Evolutionary conservation across 2,113 vertebrate genomes (phyloP).

Genomic region (Cyanocitta stelleri): DNA sequence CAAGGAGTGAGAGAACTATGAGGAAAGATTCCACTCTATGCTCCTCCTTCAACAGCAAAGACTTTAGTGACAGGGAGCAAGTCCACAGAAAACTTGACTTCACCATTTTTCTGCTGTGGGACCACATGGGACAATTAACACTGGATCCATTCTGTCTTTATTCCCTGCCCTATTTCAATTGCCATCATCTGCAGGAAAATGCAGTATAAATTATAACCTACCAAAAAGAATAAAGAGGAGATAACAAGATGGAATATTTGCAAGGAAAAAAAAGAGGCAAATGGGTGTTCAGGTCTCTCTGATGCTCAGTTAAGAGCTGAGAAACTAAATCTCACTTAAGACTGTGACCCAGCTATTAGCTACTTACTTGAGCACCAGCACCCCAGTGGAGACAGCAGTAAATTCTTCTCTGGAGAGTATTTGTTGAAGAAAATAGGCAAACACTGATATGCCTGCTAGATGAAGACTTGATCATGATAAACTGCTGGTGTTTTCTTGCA

Average conservation of each 20-base stretch:
- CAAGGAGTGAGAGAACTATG: neutral
- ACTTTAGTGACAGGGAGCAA: neutral
- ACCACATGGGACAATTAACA: neutral
- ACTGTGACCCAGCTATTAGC: neutral
- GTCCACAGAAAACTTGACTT: neutral
- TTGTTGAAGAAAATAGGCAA: neutral
- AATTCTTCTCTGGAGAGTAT: neutral
- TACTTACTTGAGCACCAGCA: rapidly evolving
- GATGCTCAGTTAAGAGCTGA: neutral
- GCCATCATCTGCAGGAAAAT: neutral
- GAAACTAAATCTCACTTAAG: neutral
- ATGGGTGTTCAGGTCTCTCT: neutral
- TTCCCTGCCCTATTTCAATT: neutral
- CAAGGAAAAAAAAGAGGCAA: neutral
- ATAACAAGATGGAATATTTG: neutral
- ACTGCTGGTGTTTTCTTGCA: neutral
- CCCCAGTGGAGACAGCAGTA: neutral
- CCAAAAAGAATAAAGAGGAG: neutral
- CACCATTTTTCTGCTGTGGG: neutral
- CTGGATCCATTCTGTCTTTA: neutral
- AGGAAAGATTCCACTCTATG: neutral
- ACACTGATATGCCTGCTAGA: neutral
- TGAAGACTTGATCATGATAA: neutral
- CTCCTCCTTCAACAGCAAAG: neutral
- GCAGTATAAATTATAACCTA: neutral